Conservation (phyloP, 2,113 vertebrate genomes). For the Oreotragus oreotragus region DNA sequence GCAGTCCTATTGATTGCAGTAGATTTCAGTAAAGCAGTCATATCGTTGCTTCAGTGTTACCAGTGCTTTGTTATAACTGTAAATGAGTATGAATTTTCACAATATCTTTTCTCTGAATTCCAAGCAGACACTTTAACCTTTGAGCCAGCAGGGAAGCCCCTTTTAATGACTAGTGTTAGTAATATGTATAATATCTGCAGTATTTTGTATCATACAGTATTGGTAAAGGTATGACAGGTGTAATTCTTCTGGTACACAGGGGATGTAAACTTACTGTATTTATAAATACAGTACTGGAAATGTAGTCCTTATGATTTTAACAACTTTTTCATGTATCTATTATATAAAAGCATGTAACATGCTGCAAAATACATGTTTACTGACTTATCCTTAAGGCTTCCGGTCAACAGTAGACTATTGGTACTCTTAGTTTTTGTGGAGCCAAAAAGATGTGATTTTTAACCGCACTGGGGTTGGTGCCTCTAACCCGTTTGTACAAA, state of each 20-base stretch:
- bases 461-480: background rate
- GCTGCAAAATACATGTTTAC: background rate
- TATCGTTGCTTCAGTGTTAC: background rate
- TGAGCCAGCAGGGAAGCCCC: too few species aligned
- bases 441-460: background rate
- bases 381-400: background rate
- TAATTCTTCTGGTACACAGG: background rate
- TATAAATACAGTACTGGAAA: background rate
- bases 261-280: background rate
- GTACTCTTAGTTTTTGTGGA: background rate
- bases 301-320: background rate
- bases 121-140: too few species aligned
- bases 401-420: background rate
- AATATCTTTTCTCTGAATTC: background rate
- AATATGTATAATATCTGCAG: background rate
- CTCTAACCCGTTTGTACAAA: background rate
- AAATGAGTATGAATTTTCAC: background rate
- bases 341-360: background rate
- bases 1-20: background rate
- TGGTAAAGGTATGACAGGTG: background rate
- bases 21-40: background rate
- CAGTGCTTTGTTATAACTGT: background rate
- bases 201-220: background rate
- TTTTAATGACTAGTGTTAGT: background rate
- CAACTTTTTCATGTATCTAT: background rate